Evolutionary conservation across 2,888 invertebrate genomes (phyloP), one percentile per base, ranked within the genome.

Genomic region (Pseudococcus jackbeardsleyi): DNA sequence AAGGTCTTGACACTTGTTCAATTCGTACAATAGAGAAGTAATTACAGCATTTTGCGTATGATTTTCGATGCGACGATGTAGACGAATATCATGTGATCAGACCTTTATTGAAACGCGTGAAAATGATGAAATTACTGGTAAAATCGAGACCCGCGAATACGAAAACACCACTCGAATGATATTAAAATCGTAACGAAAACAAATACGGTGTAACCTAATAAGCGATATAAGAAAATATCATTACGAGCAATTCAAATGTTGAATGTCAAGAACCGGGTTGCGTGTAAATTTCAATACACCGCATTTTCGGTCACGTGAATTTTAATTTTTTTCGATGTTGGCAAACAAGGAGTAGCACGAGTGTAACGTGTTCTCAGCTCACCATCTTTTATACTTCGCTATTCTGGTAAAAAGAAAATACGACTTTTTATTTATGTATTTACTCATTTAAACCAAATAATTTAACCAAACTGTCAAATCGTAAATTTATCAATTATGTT

Each of bases 401-500:
- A 22, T 9, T 64, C 22, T 22, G 22, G 22, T 22, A 19, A 59
- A 59, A 11, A 64, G 22, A 64, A 64, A 22, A 19, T 22, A 6
- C 46, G 46, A 72, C 33, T 39, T 72, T 72, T 72, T 72, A 33
- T 42, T 42, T 42, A 42, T 42, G 42, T 72, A 72, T 72, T 72
- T 72, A 26, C 33, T 72, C 39, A 46, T 82, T 82, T 42, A 82
- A 46, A 82, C 79, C 79, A 22, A 82, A 82, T 82, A 46, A 82
- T 82, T 82, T 82, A 82, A 82, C 79, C 79, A 46, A 82, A 82
- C 42, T 82, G 79, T 82, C 79, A 82, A 82, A 82, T 42, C 79
- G 19, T 82, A 82, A 82, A 82, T 82, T 82, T 82, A 82, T 82
- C 79, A 82, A 82, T 82, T 82, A 82, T 82, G 46, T 77, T 77